phyloP scores from a whole-genome alignment of 2,113 vertebrate genomes.

The Casuarius casuarius region DNA sequence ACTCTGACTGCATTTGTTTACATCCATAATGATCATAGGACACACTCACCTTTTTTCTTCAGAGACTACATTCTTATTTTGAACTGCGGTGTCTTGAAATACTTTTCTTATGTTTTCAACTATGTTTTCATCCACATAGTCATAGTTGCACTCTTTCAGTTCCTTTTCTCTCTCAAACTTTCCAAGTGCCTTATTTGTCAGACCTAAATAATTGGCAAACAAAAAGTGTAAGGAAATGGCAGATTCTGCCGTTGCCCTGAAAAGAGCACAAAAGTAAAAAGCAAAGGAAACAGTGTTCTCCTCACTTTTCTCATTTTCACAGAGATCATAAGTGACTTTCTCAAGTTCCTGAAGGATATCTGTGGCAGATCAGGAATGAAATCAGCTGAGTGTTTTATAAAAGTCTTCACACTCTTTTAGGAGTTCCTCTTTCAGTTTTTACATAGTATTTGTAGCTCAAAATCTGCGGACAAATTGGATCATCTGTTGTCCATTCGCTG shows the following conservation, averaged over 20 bases:
- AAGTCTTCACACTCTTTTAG: not conserved
- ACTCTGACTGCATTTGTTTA: not conserved
- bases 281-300: not conserved
- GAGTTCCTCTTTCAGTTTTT: not conserved
- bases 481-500: not conserved
- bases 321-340: not conserved
- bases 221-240: not conserved
- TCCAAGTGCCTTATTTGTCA: not conserved
- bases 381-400: not conserved
- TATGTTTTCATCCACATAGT: constrained; percentile 60
- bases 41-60: constrained; percentile 3
- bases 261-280: not conserved
- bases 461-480: not conserved
- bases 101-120: constrained; percentile 61
- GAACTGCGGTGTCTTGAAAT: constrained; percentile 8
- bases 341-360: not conserved
- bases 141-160: constrained; percentile 28
- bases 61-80: not conserved
- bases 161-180: not conserved
- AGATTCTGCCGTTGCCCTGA: not conserved
- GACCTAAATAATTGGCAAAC: constrained; percentile 20
- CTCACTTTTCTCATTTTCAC: not conserved
- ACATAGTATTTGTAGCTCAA: not conserved
- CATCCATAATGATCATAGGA: not conserved
- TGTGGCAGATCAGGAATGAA: not conserved